phyloP scores from a whole-genome alignment of 30 jellyfish, hydroid and myxozoan species.

The Hydra vulgaris region DNA sequence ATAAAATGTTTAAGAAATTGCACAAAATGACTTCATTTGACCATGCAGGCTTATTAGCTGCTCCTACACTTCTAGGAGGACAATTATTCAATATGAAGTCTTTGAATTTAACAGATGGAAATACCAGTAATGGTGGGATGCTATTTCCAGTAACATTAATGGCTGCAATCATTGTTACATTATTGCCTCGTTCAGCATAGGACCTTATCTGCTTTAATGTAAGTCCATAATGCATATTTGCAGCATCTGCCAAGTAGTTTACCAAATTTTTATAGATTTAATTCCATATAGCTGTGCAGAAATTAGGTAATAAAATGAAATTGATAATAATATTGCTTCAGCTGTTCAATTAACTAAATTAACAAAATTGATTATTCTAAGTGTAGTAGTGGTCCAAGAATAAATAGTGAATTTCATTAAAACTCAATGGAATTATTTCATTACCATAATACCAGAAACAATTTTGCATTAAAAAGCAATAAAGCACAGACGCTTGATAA shows the following conservation, averaged over 20 bases:
- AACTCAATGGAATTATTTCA: too few species aligned
- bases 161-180: neutral
- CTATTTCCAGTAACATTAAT: neutral
- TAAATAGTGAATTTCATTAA: too few species aligned
- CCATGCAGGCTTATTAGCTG: neutral
- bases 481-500: neutral
- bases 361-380: too few species aligned
- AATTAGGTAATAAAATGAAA: too few species aligned
- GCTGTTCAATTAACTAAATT: too few species aligned
- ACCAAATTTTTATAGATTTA: neutral
- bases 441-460: neutral
- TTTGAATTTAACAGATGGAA: neutral
- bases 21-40: neutral
- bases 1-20: neutral
- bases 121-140: neutral
- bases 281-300: too few species aligned
- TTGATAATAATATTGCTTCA: too few species aligned
- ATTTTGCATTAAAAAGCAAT: neutral
- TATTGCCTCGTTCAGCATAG: neutral
- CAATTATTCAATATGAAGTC: neutral
- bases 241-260: too few species aligned
- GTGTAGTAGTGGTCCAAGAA: too few species aligned
- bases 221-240: too few species aligned
- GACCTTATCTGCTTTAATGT: neutral
- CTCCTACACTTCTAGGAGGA: neutral